Evolutionary conservation across 2,888 invertebrate genomes (phyloP).

Genomic region (Deroplatys truncata): DNA sequence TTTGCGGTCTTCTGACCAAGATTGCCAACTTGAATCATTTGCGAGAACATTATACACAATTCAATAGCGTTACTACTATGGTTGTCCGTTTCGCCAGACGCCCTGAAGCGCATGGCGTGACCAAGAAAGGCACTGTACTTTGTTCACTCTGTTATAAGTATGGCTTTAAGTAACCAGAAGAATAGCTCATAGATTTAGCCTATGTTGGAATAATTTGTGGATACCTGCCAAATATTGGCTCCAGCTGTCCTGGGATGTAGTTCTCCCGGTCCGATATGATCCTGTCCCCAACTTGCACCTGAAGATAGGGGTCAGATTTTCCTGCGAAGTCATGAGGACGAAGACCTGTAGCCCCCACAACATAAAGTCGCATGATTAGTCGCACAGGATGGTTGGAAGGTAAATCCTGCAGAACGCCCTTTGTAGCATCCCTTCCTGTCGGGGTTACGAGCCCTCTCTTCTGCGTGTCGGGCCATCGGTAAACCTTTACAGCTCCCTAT

Average conservation of each 20-base stretch:
- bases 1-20: no score
- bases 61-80: no score
- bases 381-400: constrained; percentile 56
- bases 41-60: no score
- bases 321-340: constrained; percentile 66
- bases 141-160: no score
- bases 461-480: constrained; percentile 61
- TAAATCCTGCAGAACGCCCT: constrained; percentile 52
- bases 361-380: constrained; percentile 70
- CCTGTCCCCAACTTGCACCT: constrained; percentile 60
- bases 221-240: constrained; percentile 80
- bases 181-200: no score
- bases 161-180: no score
- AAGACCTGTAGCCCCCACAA: constrained; percentile 66
- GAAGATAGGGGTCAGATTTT: constrained; percentile 74
- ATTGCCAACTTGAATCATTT: no score
- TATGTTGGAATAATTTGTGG: no score
- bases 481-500: constrained; percentile 57
- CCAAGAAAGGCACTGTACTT: no score
- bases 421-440: constrained; percentile 41
- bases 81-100: no score
- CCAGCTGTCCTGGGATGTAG: constrained; percentile 66
- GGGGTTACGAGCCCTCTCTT: constrained; percentile 43
- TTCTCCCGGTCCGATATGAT: constrained; percentile 63
- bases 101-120: no score